Evolutionary conservation across 2,113 vertebrate genomes (phyloP).

Genomic region (human): DNA sequence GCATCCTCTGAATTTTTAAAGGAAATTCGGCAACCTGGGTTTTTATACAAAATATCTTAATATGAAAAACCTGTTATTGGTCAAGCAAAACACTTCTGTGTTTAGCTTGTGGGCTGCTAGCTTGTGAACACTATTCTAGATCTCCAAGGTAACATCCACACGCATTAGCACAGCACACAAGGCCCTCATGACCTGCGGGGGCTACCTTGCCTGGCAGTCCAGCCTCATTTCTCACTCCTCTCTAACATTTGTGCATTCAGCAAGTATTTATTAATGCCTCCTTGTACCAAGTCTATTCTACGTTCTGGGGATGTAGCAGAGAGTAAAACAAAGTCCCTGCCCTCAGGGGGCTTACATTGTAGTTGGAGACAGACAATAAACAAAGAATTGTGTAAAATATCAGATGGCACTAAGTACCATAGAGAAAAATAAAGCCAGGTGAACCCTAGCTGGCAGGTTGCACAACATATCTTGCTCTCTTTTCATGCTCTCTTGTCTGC

Average conservation of each 20-base stretch:
- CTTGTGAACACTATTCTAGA: not conserved
- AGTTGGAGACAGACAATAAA: not conserved
- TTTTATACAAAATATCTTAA: not conserved
- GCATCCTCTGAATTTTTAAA: not conserved
- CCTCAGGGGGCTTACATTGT: not conserved
- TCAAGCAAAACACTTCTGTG: not conserved
- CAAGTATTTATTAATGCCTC: not conserved
- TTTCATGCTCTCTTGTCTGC: not conserved
- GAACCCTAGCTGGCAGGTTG: not conserved
- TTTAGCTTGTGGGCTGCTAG: not conserved
- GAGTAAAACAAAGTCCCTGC: not conserved
- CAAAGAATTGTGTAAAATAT: not conserved
- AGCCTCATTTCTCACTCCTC: not conserved
- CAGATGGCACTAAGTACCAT: not conserved
- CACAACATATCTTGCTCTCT: not conserved
- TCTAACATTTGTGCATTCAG: not conserved
- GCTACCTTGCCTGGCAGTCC: not conserved
- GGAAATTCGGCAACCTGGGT: not conserved
- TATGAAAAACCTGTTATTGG: not conserved
- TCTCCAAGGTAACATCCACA: not conserved
- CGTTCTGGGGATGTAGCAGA: not conserved
- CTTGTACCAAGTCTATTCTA: not conserved
- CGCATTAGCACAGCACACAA: not conserved
- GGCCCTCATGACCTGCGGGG: not conserved
- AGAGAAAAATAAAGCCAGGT: not conserved